Evolutionary conservation across 2,797 vertebrate genomes (phyloP), one percentile per base, ranked within the genome.

Genomic region (Melanotaenia pygmaea): DNA sequence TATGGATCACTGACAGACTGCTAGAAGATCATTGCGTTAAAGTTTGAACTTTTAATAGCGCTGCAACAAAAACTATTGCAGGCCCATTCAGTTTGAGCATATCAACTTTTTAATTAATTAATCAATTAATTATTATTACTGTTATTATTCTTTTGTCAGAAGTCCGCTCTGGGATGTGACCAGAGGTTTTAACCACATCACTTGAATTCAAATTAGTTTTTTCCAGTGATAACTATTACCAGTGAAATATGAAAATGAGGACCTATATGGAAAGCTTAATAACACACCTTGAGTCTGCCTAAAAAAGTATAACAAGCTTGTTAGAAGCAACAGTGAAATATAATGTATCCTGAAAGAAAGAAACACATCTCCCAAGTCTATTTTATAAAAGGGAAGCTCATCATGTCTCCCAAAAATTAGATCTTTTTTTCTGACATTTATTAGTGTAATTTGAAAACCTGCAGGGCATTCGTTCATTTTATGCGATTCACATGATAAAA

Each of bases 141-240:
- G 7, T 34, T 34, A 34, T 34, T 34, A 34, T 86, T 75, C 68
- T 67, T 3, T 1, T 68, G 32, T 34, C 14, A 47, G 5, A 34
- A 1, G 26, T 69, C 0, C 0, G 18, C 63, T 64, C 37, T 59
- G 32, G 24, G 54, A 50, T 24, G 67, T 26, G 8, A 16, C 57
- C 26, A 59, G 26, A 40, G 30, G 56, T 59, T 62, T 40, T 43
- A 59, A 24, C 51, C 50, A 18, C 16, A 3, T 78, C 84, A 40
- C 54, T 80, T 73, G 63, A 20, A 88, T 87, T 85, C 59, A 79
- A 85, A 86, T 88, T 45, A 22, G 34, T 30, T 60, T 51, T 26
- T 63, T 61, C n/a, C n/a, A n/a, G 18, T 28, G 24, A 47, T 53
- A 64, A 38, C 57, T 0, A 47, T 30, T 3, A 45, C 34, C 54